phyloP scores from a whole-genome alignment of 2,888 invertebrate species.

The Brachycybe producta region DNA sequence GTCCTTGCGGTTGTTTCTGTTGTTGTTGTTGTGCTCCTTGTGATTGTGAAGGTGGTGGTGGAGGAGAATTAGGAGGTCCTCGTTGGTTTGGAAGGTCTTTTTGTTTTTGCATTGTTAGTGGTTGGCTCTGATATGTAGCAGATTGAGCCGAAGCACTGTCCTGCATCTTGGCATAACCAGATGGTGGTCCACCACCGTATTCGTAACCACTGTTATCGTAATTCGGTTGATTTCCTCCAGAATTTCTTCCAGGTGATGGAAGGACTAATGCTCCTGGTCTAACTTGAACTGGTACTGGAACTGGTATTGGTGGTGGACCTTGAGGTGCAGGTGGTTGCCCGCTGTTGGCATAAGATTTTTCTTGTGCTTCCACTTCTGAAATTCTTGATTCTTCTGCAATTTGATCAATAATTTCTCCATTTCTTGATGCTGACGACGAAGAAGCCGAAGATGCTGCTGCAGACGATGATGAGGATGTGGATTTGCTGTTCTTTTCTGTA shows the following conservation, averaged over 20 bases:
- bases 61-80: not conserved
- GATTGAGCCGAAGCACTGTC: conserved; percentile 6
- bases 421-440: conserved; percentile 9
- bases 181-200: not conserved
- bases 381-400: conserved; percentile 14
- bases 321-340: conserved; percentile 1
- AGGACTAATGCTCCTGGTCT: conserved; percentile 17
- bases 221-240: not conserved
- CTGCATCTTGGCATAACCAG: not conserved
- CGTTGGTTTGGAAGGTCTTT: not conserved
- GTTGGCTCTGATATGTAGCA: not conserved
- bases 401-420: conserved; percentile 11
- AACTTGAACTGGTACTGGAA: conserved; percentile 18
- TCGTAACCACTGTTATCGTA: not conserved
- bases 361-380: conserved; percentile 17
- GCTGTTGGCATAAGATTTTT: conserved; percentile 18
- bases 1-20: not conserved
- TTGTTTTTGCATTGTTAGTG: not conserved
- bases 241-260: conserved; percentile 14
- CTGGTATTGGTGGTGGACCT: conserved; percentile 17
- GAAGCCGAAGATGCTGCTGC: no score
- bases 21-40: conserved; percentile 3
- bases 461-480: no score
- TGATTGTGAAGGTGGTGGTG: conserved; percentile 3
- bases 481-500: not conserved